phyloP scores from a whole-genome alignment of 2,113 vertebrate species.

The Xenopus tropicalis region UCB_Xtro_10.0 CM004443.2:187018501-187019000 shows the following conservation, averaged over 20 bases:
- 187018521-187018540: too few relatives aligned
- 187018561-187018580: too few relatives aligned
- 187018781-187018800: slow-evolving; percentile 22
- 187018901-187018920: slow-evolving; percentile 37
- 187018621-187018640: neutral
- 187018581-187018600: too few relatives aligned
- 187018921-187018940: slow-evolving; percentile 33
- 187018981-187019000: neutral
- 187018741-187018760: slow-evolving; percentile 6
- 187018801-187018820: slow-evolving; percentile 34
- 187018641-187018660: neutral
- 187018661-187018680: slow-evolving; percentile 18
- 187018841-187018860: slow-evolving; percentile 29
- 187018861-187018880: slow-evolving; percentile 39
- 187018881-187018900: slow-evolving; percentile 23
- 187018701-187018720: neutral
- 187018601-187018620: neutral
- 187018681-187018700: neutral
- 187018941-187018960: slow-evolving; percentile 28
- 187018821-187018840: slow-evolving; percentile 29
- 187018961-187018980: slow-evolving; percentile 13
- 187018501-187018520: too few relatives aligned
- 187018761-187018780: slow-evolving; percentile 15
- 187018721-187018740: neutral
- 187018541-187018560: too few relatives aligned